phyloP scores from a whole-genome alignment of 2,888 invertebrate genomes.

The Cataglyphis livida region DNA sequence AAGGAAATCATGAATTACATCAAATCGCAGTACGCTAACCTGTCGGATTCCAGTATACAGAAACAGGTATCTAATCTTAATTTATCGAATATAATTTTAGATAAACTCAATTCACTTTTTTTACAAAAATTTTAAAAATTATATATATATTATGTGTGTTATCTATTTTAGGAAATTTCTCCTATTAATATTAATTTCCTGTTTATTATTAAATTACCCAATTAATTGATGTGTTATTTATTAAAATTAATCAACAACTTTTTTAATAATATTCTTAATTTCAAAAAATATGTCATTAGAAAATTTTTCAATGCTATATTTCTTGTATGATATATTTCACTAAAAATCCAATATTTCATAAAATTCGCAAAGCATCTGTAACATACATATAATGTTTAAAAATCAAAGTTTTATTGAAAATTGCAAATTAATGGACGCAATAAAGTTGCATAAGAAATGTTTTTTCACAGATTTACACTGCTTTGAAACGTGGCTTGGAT shows the following conservation, averaged over 20 bases:
- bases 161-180: neutral
- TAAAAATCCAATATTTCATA: neutral
- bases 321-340: neutral
- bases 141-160: neutral
- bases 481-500: conserved; percentile 81
- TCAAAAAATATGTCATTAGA: neutral
- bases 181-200: conserved; percentile 10
- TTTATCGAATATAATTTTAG: neutral
- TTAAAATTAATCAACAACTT: neutral
- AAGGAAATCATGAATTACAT: conserved; percentile 83
- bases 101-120: neutral
- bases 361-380: neutral
- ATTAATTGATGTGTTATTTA: neutral
- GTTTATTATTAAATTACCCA: neutral
- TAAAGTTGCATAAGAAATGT: neutral
- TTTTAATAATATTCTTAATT: neutral
- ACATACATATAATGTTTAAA: neutral
- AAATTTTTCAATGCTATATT: neutral
- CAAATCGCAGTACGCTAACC: conserved; percentile 75
- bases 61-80: conserved; percentile 75
- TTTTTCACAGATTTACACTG: conserved; percentile 64
- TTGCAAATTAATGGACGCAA: neutral
- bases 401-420: neutral
- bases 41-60: conserved; percentile 73
- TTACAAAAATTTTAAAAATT: neutral